Evolutionary conservation across 2,113 vertebrate genomes (phyloP).

Genomic region (Lagenorhynchus albirostris): DNA sequence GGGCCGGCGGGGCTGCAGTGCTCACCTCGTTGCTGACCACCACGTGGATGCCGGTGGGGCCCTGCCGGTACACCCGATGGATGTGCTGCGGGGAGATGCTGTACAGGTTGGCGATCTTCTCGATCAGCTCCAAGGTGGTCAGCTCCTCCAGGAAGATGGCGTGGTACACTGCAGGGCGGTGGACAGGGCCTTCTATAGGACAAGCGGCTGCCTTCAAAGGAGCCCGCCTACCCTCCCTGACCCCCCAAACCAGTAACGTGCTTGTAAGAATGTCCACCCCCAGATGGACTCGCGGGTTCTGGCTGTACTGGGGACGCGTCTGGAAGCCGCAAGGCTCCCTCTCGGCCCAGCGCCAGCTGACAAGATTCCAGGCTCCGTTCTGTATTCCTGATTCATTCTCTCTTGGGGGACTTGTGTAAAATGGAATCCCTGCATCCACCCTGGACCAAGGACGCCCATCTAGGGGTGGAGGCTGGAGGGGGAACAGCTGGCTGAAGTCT

Average conservation of each 20-base stretch:
- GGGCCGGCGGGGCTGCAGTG: fast-evolving
- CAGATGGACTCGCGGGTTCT: fast-evolving
- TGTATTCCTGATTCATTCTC: background rate
- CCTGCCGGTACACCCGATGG: slow-evolving; percentile 90
- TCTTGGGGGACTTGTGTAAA: background rate
- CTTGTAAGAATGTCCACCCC: no score
- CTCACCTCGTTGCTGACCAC: slow-evolving; percentile 94
- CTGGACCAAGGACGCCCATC: background rate
- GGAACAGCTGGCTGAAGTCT: background rate
- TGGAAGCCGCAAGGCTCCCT: background rate
- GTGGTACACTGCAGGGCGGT: slow-evolving; percentile 88
- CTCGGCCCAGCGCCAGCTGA: fast-evolving
- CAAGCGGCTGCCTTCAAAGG: fast-evolving
- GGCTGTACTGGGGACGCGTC: background rate
- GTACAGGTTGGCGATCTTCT: slow-evolving; percentile 93
- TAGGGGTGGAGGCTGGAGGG: background rate
- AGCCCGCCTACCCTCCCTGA: fast-evolving
- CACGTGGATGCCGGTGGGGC: slow-evolving; percentile 91
- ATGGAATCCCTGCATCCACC: background rate
- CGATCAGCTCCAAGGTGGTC: slow-evolving; percentile 89
- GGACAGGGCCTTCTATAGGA: background rate
- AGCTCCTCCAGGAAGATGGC: slow-evolving; percentile 94
- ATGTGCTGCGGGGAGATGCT: slow-evolving; percentile 92
- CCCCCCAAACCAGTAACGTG: background rate
- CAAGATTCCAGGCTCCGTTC: background rate